Conservation (phyloP, 30 jellyfish, hydroid and myxozoan genomes). For the Hydractinia symbiolongicarpus region DNA sequence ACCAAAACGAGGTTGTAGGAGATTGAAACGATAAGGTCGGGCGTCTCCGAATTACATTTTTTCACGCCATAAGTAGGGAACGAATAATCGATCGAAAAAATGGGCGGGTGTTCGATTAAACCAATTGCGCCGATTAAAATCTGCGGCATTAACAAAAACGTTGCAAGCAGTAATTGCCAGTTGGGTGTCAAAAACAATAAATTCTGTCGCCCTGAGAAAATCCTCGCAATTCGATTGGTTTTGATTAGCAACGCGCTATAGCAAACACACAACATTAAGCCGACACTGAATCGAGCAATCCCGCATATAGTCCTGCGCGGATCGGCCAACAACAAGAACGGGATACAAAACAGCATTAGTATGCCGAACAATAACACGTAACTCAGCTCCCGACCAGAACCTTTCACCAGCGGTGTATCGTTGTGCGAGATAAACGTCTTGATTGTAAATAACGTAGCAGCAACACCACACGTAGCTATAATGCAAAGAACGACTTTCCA, state of each 20-base stretch:
- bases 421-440: slow-evolving; percentile 38
- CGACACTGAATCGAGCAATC: slow-evolving; percentile 68
- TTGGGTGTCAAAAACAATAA: slow-evolving; percentile 67
- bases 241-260: slow-evolving; percentile 68
- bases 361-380: slow-evolving; percentile 60
- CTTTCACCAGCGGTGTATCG: slow-evolving; percentile 72
- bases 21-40: slow-evolving; percentile 54
- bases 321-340: slow-evolving; percentile 61
- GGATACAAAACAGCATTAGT: slow-evolving; percentile 35
- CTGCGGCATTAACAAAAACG: slow-evolving; percentile 65
- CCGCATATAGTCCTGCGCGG: slow-evolving; percentile 56
- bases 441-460: slow-evolving; percentile 48
- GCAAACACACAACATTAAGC: slow-evolving; percentile 58
- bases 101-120: slow-evolving; percentile 36
- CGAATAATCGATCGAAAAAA: slow-evolving; percentile 12
- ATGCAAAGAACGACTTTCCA: slow-evolving; percentile 62
- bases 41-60: slow-evolving; percentile 56
- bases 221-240: slow-evolving; percentile 87
- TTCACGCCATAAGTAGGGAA: slow-evolving; percentile 22
- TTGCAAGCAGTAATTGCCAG: slow-evolving; percentile 76
- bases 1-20: slow-evolving; percentile 62
- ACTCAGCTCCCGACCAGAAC: slow-evolving; percentile 74
- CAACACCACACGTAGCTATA: slow-evolving; percentile 62
- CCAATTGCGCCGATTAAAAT: slow-evolving; percentile 61
- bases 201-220: slow-evolving; percentile 74